These are phyloP conservation scores for Nothoprocta perdicaria DNA, from an alignment of 2,113 vertebrate genomes.

Conservation along the genomic window DNA sequence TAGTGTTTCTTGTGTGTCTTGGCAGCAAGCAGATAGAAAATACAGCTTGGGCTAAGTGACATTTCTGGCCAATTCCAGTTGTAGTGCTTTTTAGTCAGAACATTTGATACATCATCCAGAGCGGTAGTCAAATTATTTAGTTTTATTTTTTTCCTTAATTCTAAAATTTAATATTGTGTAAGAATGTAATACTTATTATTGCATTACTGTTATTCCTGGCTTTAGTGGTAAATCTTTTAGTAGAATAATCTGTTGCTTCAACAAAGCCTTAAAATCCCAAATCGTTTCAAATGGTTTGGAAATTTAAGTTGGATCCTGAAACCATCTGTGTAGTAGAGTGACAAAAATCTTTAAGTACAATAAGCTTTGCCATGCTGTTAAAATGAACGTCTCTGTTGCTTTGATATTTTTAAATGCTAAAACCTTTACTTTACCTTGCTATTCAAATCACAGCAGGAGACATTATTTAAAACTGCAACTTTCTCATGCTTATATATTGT, in stretches of 20 bases:
- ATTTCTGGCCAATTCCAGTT: constrained; percentile 5
- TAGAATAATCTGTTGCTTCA: constrained; percentile 31
- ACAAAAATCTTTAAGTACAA: neutral
- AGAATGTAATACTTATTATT: neutral
- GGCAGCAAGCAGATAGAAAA: constrained; percentile 28
- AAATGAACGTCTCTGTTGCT: constrained; percentile 6
- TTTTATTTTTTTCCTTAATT: neutral
- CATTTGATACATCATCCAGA: neutral
- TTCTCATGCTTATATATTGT: constrained; percentile 23
- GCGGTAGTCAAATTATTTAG: neutral
- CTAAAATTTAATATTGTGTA: neutral
- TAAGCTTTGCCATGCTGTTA: neutral
- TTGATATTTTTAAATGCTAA: constrained; percentile 59
- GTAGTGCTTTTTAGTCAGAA: constrained; percentile 22
- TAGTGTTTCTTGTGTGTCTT: neutral
- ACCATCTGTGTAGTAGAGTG: neutral
- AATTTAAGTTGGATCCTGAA: neutral
- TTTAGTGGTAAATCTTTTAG: neutral
- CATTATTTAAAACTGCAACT: constrained; percentile 17
- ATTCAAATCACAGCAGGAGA: constrained; percentile 33
- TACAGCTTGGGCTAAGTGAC: constrained; percentile 12
- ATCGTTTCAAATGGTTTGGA: constrained; percentile 2
- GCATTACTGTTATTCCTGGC: neutral
- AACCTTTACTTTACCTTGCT: constrained; percentile 52
- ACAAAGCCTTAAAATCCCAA: constrained; percentile 1